Percentiles rank a stretch among this genome's conserved stretches.
Conservation (phyloP, 2,113 vertebrate species). For the Osmerus eperlanus region DNA sequence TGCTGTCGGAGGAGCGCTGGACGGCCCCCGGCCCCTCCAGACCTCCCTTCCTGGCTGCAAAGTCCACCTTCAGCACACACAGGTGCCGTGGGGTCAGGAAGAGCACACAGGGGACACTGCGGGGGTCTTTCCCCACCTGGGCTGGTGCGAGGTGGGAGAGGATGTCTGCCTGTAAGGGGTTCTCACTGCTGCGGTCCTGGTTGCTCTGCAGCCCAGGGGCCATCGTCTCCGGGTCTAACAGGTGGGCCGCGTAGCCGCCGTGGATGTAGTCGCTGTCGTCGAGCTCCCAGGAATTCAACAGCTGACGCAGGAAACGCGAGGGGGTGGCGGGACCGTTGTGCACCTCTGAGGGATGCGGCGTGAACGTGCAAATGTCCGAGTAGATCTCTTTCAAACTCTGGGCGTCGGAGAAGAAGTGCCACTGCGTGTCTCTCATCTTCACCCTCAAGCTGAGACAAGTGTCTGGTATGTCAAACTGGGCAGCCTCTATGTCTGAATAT, state of each 20-base stretch:
- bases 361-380: slow-evolving; percentile 56
- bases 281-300: slow-evolving; percentile 82
- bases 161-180: slow-evolving; percentile 41
- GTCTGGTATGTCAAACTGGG: slow-evolving; percentile 79
- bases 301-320: slow-evolving; percentile 79
- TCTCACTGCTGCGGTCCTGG: not conserved
- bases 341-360: not conserved
- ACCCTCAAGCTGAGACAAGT: slow-evolving; percentile 79
- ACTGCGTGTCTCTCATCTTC: slow-evolving; percentile 59
- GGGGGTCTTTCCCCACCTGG: slow-evolving; percentile 19
- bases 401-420: slow-evolving; percentile 79
- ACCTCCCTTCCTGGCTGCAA: slow-evolving; percentile 56
- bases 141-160: slow-evolving; percentile 28
- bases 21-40: slow-evolving; percentile 53
- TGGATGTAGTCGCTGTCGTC: slow-evolving; percentile 75
- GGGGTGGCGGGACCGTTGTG: slow-evolving; percentile 46
- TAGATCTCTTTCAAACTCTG: slow-evolving; percentile 78
- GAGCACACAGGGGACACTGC: slow-evolving; percentile 78
- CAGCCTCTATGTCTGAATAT: slow-evolving; percentile 71
- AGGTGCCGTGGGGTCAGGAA: slow-evolving; percentile 84
- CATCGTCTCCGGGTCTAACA: slow-evolving; percentile 59
- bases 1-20: slow-evolving; percentile 52
- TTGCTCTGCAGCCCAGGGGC: slow-evolving; percentile 44
- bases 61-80: slow-evolving; percentile 83
- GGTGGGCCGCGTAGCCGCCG: slow-evolving; percentile 80